Base-by-base conservation (phyloP, 1,140 invertebrate genomes). In the Eubasilissa regina region DNA sequence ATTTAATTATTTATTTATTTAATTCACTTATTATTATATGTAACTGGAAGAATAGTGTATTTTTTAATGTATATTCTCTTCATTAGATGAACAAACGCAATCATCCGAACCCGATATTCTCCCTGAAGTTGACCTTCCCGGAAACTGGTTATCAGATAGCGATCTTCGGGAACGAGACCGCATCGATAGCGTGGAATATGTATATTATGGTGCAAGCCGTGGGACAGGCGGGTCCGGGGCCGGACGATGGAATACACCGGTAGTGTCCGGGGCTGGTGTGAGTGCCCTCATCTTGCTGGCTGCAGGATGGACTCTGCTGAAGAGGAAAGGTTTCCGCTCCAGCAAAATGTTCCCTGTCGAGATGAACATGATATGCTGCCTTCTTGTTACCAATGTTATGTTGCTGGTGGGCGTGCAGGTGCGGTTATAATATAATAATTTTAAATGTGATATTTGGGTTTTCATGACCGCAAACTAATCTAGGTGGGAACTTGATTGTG, bases 291-390 rank as follows among this genome's bases (percentile, higher is more conserved):
- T 80, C 17, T 15, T 78, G n/a, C 53, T 74, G 11, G 9, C 64
- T 0, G 56, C 81, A 0, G 70, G 19, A 3, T 47, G 45, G 0
- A 25, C 60, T 0, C 66, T 83, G 13, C 56, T 80, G 4, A 51
- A 77, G 6, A 76, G 66, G 45, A 80, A 79, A 35, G 77, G 64
- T 1, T 83, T 83, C 68, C 64, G 81, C 7, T 48, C 79, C 10
- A 89, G 87, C 84, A 89, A 89, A 72, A 84, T 89, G 55, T 89
- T 89, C 70, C 87, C 89, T 0, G 86, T 89, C n/a, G 85, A 87
- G 35, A 86, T 88, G 25, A 89, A 89, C 64, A 81, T 89, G 58
- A 86, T 87, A 72, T 86, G 87, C 62, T 89, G 86, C 80, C 80
- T 89, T 7, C 78, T 84, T 15, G 86, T 85, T 7, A 89, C 87